Percentiles rank a stretch among this genome's conserved stretches.
These are phyloP conservation scores for Suillia variegata DNA, from an alignment of 2,888 invertebrate genomes.

Conservation along the genomic window DNA sequence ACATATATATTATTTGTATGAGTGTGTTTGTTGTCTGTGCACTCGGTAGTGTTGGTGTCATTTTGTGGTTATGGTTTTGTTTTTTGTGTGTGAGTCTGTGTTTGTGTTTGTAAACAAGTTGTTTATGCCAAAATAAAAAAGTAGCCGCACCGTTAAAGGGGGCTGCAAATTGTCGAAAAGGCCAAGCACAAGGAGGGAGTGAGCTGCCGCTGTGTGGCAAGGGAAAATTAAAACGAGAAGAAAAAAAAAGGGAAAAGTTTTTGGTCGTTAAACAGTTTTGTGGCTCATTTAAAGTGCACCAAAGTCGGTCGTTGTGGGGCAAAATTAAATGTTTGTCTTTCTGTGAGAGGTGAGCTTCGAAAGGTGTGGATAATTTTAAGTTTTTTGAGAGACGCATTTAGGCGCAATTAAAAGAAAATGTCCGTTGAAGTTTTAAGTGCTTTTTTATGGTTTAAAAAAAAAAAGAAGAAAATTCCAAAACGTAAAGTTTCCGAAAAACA, in stretches of 20 bases:
- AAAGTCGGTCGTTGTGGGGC: not conserved
- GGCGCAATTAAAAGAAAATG: not conserved
- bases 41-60: too few species aligned
- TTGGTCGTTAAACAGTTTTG: constrained; percentile 14
- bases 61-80: constrained; percentile 1
- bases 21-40: too few species aligned
- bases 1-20: too few species aligned
- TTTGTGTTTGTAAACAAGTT: not conserved
- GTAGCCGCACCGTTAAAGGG: not conserved
- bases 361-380: too few species aligned
- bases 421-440: too few species aligned
- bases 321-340: too few species aligned
- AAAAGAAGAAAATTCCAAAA: too few species aligned
- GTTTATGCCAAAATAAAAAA: not conserved
- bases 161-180: not conserved
- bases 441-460: too few species aligned
- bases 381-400: too few species aligned
- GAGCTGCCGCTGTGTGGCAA: not conserved
- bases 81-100: not conserved
- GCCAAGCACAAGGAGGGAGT: too few species aligned
- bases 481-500: too few species aligned
- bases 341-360: too few species aligned
- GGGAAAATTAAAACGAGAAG: not conserved
- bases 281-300: constrained; percentile 8
- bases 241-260: constrained; percentile 8